Percentiles rank a stretch among this genome's conserved stretches.
Conservation (phyloP, 2,888 invertebrate genomes). For the Spodoptera exigua region DNA sequence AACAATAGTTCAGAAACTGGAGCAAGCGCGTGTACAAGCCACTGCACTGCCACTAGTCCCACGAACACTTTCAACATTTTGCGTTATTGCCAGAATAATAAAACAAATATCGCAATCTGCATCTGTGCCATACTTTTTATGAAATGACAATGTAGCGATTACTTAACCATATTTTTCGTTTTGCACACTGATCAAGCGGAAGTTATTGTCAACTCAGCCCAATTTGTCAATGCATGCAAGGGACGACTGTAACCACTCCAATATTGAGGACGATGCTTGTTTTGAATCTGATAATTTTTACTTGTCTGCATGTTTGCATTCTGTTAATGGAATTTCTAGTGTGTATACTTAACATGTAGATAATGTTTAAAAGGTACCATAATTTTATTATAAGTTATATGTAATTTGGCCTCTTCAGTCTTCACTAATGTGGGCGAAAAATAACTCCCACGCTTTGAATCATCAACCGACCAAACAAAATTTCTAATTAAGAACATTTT, state of each 20-base stretch:
- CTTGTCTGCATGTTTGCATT: too few relatives aligned
- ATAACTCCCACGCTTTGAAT: constrained; percentile 55
- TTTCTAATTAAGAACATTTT: constrained; percentile 16
- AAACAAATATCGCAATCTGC: constrained; percentile 63
- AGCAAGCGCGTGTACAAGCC: constrained; percentile 70
- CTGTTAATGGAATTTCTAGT: not conserved
- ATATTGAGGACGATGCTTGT: too few relatives aligned
- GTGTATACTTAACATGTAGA: constrained; percentile 25
- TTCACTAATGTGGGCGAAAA: constrained; percentile 44
- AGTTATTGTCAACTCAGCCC: too few relatives aligned
- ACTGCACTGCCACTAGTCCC: constrained; percentile 71
- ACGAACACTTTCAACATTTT: constrained; percentile 79
- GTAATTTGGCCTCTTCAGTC: constrained; percentile 20
- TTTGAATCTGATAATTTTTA: too few relatives aligned
- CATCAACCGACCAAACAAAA: constrained; percentile 38
- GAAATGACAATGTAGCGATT: constrained; percentile 12
- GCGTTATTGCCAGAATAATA: constrained; percentile 61
- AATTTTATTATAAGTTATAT: not conserved
- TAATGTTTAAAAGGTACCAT: constrained; percentile 15
- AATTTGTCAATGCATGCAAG: too few relatives aligned
- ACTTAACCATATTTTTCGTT: too few relatives aligned
- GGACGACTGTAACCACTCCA: too few relatives aligned
- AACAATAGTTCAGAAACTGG: constrained; percentile 75
- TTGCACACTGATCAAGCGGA: too few relatives aligned
- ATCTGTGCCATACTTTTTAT: constrained; percentile 43